These are phyloP conservation scores for Neuroterus valhalla DNA, from an alignment of 1,140 invertebrate species.

Conservation along the genomic window DNA sequence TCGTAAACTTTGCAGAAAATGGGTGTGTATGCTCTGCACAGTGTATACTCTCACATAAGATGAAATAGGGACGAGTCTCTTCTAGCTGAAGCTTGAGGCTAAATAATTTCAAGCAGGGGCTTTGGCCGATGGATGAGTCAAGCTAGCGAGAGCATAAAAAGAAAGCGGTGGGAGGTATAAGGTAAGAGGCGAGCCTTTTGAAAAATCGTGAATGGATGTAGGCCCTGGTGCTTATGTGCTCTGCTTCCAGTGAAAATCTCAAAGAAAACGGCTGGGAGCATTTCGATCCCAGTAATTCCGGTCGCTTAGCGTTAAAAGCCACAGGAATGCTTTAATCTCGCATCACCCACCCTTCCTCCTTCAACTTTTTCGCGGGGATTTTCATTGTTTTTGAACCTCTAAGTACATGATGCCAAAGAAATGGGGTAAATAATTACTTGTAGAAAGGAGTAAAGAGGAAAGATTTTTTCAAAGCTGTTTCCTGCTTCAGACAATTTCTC, in stretches of 20 bases:
- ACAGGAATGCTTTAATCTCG: conserved; percentile 23
- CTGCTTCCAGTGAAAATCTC: conserved; percentile 42
- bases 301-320: conserved; percentile 28
- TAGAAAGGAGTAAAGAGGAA: neutral
- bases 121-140: conserved; percentile 33
- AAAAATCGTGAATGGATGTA: conserved; percentile 54
- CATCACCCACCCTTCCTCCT: neutral
- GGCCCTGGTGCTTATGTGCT: conserved; percentile 36
- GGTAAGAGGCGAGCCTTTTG: conserved; percentile 40
- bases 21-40: neutral
- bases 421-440: conserved; percentile 25
- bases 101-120: conserved; percentile 37
- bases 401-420: neutral
- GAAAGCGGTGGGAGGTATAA: neutral
- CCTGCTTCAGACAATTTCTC: neutral
- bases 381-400: conserved; percentile 17
- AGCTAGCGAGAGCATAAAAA: conserved; percentile 29
- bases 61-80: conserved; percentile 25
- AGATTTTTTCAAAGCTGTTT: neutral
- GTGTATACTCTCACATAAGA: conserved; percentile 1
- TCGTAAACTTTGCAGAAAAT: conserved; percentile 32
- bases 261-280: conserved; percentile 45
- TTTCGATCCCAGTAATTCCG: conserved; percentile 43
- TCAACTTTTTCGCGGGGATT: neutral
- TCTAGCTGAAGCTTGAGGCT: conserved; percentile 26